Conservation (phyloP, 2,797 vertebrate genomes). For the Gadopsis bispinosus region DNA sequence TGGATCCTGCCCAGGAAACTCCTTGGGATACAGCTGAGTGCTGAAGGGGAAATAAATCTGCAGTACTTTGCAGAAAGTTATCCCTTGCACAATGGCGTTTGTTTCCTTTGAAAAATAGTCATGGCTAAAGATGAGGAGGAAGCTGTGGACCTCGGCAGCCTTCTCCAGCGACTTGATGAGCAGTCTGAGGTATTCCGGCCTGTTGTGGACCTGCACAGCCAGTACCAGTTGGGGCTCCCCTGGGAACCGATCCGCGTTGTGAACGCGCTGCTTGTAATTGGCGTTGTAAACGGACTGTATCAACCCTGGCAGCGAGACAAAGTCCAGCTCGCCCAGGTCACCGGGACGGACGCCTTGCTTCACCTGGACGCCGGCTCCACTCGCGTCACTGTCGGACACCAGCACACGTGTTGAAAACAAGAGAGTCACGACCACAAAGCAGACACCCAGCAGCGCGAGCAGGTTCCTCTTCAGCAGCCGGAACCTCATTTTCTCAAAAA, state of each 20-base stretch:
- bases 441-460: constrained; percentile 68
- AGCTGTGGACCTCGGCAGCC: constrained; percentile 74
- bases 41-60: constrained; percentile 89
- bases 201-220: constrained; percentile 86
- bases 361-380: not conserved
- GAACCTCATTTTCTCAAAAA: constrained; percentile 79
- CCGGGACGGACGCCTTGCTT: not conserved
- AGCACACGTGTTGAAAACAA: constrained; percentile 68
- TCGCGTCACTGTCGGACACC: not conserved
- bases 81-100: constrained; percentile 75
- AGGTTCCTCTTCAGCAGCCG: constrained; percentile 78
- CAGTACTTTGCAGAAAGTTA: constrained; percentile 86
- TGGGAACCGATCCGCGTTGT: constrained; percentile 78
- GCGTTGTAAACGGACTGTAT: constrained; percentile 76
- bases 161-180: constrained; percentile 82
- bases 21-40: constrained; percentile 83
- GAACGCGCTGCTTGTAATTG: constrained; percentile 80
- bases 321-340: constrained; percentile 65
- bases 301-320: constrained; percentile 63
- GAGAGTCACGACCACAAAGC: constrained; percentile 64
- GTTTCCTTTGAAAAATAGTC: constrained; percentile 85
- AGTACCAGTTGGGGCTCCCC: constrained; percentile 81
- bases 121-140: constrained; percentile 86
- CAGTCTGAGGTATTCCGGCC: constrained; percentile 83
- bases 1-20: constrained; percentile 86